Evolutionary conservation across 2,888 invertebrate species (phyloP).

Genomic region (Liposcelis brunnea): DNA sequence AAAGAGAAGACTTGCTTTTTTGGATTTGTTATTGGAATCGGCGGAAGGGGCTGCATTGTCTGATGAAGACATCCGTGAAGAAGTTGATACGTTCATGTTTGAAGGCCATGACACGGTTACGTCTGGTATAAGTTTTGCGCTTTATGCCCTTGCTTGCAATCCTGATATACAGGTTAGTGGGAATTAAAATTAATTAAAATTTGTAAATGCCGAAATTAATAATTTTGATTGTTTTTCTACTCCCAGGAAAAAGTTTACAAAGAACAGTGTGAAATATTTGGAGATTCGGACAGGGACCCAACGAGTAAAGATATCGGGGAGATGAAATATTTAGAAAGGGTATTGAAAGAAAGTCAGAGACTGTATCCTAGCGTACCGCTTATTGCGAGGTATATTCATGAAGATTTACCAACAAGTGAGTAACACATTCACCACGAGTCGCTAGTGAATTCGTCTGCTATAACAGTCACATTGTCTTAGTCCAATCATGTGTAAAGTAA

Average conservation of each 20-base stretch:
- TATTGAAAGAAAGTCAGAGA: conserved; percentile 19
- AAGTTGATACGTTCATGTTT: conserved; percentile 18
- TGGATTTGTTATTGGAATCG: conserved; percentile 32
- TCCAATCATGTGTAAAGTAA: too few relatives aligned
- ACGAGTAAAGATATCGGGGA: conserved; percentile 17
- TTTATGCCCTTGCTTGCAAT: conserved; percentile 16
- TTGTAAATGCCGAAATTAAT: conserved; percentile 13
- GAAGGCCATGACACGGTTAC: conserved; percentile 19
- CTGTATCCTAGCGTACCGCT: conserved; percentile 20
- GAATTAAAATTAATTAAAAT: conserved; percentile 10
- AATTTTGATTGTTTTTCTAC: too few relatives aligned
- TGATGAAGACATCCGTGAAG: conserved; percentile 16
- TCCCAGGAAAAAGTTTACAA: conserved; percentile 17
- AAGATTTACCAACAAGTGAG: conserved; percentile 15
- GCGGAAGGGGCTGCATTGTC: conserved; percentile 19
- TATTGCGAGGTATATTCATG: conserved; percentile 16
- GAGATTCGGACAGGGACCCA: conserved; percentile 15
- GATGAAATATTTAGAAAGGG: conserved; percentile 19
- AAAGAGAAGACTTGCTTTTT: conserved; percentile 27
- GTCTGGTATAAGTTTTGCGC: conserved; percentile 15
- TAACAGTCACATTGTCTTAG: too few relatives aligned
- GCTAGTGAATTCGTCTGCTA: too few relatives aligned
- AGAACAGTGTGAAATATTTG: conserved; percentile 17
- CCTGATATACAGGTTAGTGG: conserved; percentile 15
- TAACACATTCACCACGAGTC: too few relatives aligned